Base-by-base conservation (phyloP, 2,797 vertebrate genomes). In the Anniella stebbinsi region DNA sequence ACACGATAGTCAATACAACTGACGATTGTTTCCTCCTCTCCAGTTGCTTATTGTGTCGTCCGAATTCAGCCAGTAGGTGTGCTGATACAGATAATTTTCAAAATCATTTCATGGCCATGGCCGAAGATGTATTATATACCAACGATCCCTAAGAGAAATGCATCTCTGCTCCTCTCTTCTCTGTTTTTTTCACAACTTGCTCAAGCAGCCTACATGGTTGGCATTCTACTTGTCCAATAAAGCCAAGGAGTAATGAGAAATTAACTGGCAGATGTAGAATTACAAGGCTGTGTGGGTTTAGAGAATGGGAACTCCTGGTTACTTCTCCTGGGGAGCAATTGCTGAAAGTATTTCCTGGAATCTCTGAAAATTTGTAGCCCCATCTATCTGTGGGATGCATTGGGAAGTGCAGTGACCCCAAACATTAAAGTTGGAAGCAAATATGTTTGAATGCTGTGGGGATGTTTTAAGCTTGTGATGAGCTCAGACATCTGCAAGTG, bases 401-500 rank as follows among this genome's bases (percentile, higher is more conserved):
- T 70, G 69, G 17, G 91, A 77, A 92, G 28, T 57, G 86, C 57
- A 75, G 17, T 88, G 87, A 60, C 15, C 36, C 66, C 41, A 87
- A 84, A 57, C 33, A 1, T 72, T 54, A 57, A 82, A 77, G 30
- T 73, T 75, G 57, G 85, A 89, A 1, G 30, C 60, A 51, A 54
- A 76, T 54, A 82, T 87, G 4, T 41, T 88, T 33, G 76, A 88
- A 80, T 87, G 15, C 63, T 36, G 0, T 54, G 13, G 89, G 85
- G 85, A 87, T 70, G 15, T 57, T 83, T 76, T 83, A 82, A 87
- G 63, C 60, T 90, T 83, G 48, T 54, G 63, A 77, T 41, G 73
- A 60, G 45, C 45, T 69, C n/a, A 48, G 28, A 87, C 85, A 90
- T 90, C 89, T 90, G 85, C 63, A 87, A 90, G 63, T 87, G 6